A percentile compares a stretch with the other conserved stretches of the same genome.
Evolutionary conservation across 2,797 vertebrate genomes (phyloP).

Genomic region (Falco biarmicus): DNA sequence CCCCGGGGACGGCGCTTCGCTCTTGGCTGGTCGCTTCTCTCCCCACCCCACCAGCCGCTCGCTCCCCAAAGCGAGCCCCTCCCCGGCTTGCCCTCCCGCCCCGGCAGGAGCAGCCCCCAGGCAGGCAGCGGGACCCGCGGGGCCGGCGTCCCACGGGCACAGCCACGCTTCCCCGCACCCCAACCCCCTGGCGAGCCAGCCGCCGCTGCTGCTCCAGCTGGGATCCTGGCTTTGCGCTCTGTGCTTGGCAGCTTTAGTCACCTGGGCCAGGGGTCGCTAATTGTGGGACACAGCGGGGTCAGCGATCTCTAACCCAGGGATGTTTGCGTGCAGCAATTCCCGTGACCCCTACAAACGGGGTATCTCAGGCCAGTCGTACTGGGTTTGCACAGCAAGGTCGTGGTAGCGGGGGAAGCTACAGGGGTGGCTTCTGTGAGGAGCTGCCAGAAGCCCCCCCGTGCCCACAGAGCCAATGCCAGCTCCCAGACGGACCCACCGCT

Average conservation of each 20-base stretch:
- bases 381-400: background rate
- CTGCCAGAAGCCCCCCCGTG: background rate
- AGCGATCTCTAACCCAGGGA: background rate
- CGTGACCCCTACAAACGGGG: background rate
- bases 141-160: background rate
- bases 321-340: background rate
- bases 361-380: background rate
- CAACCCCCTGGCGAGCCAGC: background rate
- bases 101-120: background rate
- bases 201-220: fast-evolving
- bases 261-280: background rate
- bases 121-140: fast-evolving
- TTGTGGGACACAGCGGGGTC: background rate
- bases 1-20: fast-evolving
- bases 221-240: background rate
- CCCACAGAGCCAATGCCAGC: background rate
- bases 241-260: background rate
- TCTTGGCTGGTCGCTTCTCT: background rate
- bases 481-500: background rate
- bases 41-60: fast-evolving
- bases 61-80: background rate
- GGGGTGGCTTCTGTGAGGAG: background rate
- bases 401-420: background rate
- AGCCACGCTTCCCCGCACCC: background rate
- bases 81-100: background rate